Percentiles rank a stretch among this genome's conserved stretches.
These are phyloP conservation scores for Anoncus sp. DNA, from an alignment of 2,888 invertebrate genomes.

Conservation along the genomic window DNA sequence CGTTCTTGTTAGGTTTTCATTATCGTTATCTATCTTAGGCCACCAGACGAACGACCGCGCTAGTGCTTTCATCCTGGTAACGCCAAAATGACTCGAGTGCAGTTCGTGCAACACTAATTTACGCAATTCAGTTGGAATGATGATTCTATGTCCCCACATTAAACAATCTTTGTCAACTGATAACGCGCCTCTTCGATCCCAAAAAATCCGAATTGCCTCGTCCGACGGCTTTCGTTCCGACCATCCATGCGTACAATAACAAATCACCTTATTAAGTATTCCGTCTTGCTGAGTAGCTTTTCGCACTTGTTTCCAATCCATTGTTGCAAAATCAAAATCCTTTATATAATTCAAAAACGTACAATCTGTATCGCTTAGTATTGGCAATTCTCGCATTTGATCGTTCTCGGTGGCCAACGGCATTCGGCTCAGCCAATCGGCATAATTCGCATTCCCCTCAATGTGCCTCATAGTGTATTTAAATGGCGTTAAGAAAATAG, in stretches of 20 bases:
- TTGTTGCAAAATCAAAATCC: slow-evolving; percentile 26
- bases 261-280: neutral
- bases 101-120: slow-evolving; percentile 8
- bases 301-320: neutral
- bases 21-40: slow-evolving; percentile 4
- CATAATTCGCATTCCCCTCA: slow-evolving; percentile 6
- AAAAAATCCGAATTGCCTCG: slow-evolving; percentile 23
- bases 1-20: slow-evolving; percentile 8
- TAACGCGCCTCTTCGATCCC: slow-evolving; percentile 22
- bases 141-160: slow-evolving; percentile 10
- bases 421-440: slow-evolving; percentile 49
- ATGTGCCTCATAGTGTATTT: slow-evolving; percentile 46
- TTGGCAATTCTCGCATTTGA: neutral
- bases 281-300: neutral
- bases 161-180: slow-evolving; percentile 23
- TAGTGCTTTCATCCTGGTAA: slow-evolving; percentile 9
- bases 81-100: slow-evolving; percentile 3
- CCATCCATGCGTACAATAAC: slow-evolving; percentile 8
- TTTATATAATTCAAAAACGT: slow-evolving; percentile 4
- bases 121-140: neutral
- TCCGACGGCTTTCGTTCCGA: neutral
- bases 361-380: neutral
- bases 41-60: slow-evolving; percentile 17
- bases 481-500: slow-evolving; percentile 50
- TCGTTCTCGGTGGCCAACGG: neutral